Evolutionary conservation across 2,797 vertebrate genomes (phyloP).

Genomic region (Lagorchestes hirsutus): DNA sequence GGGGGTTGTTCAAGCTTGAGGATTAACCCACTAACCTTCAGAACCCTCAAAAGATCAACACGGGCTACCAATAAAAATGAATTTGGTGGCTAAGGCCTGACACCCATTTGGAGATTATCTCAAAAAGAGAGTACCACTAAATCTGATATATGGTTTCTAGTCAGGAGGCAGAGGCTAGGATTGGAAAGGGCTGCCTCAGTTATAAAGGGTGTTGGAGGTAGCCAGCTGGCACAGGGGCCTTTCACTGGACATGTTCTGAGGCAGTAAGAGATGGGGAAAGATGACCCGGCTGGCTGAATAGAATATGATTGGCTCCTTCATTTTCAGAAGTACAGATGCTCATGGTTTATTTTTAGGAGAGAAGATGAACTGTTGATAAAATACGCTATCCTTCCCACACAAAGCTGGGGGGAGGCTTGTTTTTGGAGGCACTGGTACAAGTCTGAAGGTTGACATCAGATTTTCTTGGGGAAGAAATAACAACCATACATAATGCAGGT

Average conservation of each 20-base stretch:
- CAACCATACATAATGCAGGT: constrained; percentile 24
- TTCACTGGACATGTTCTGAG: not conserved
- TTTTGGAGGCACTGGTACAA: constrained; percentile 45
- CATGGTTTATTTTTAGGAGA: constrained; percentile 77
- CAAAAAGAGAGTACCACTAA: not conserved
- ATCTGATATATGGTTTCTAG: not conserved
- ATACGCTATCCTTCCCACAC: constrained; percentile 56
- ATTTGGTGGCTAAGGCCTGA: not conserved
- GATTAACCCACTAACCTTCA: not conserved
- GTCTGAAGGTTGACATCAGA: constrained; percentile 68
- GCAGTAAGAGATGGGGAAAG: not conserved
- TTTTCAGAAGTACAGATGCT: constrained; percentile 65
- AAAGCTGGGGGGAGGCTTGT: constrained; percentile 20
- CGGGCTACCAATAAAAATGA: not conserved
- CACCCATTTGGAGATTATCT: not conserved
- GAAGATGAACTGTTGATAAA: constrained; percentile 46
- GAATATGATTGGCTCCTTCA: constrained; percentile 41
- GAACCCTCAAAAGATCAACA: not conserved
- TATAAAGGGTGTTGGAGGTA: not conserved
- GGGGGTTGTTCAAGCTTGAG: not conserved
- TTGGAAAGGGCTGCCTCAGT: not conserved
- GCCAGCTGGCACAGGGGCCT: accelerated
- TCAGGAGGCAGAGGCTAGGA: not conserved
- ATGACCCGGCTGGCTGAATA: not conserved
- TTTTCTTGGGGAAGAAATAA: constrained; percentile 69